Evolutionary conservation across 1,140 invertebrate species (phyloP), one percentile per base, ranked within the genome.

Genomic region (Tachypleus tridentatus): DNA sequence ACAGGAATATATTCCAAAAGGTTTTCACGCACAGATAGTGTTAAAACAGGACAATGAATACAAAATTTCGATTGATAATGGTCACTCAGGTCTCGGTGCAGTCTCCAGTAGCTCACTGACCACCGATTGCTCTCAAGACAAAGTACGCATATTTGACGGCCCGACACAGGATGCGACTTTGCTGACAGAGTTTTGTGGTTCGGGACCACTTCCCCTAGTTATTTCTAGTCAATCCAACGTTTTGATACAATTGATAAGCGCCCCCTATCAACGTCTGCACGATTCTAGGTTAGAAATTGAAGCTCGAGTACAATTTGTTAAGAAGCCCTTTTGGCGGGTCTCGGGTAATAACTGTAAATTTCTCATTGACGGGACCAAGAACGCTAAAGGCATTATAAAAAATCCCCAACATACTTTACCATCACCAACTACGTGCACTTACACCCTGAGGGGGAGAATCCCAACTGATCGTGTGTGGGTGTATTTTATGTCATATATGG

Each of bases 141-240:
- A 89, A 73, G 88, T 91, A 70, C 82, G 88, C 76, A 86, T 94
- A 52, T 93, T 93, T 77, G 91, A 93, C 73, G 88, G 90, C 57
- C 91, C 89, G 72, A 92, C 87, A 60, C 91, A 88, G 5, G 81
- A 88, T 70, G 88, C 92, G 76, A 88, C 89, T 7, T 85, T 92
- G 64, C 85, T 94, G 68, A 78, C 93, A 64, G 89, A 89, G 77
- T 92, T 94, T 75, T 95, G 91, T 73, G 91, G 91, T 3, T 87
- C 86, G 48, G 91, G 89, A 52, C 83, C 82, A 1, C 85, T 93
- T 49, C 88, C 89, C 1, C 86, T 88, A 73, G 87, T 91, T 5
- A 61, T 70, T 62, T 91, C 88, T 64, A 91, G 87, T 73, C 88
- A 88, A 0, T 86, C 88, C 56, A 89, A 93, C 75, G 80, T 93